Evolutionary conservation across 2,797 vertebrate genomes (phyloP).

Genomic region (Apogon hyalosoma): DNA sequence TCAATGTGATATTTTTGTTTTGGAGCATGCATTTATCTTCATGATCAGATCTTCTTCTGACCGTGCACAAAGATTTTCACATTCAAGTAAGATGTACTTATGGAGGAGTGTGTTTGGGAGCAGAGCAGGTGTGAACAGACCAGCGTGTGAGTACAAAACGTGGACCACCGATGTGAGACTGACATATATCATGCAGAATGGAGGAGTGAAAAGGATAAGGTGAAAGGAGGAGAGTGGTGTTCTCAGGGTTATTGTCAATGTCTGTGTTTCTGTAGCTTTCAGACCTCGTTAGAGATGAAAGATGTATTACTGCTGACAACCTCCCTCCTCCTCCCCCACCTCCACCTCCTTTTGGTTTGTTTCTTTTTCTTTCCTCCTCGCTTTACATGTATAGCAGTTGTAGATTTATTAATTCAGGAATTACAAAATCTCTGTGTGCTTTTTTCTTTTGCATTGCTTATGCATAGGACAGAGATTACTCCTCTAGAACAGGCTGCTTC

Average conservation of each 20-base stretch:
- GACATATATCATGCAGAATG: slow-evolving; percentile 50
- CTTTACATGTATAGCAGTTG: slow-evolving; percentile 37
- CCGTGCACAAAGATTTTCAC: slow-evolving; percentile 6
- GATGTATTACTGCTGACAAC: slow-evolving; percentile 80
- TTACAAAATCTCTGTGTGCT: background rate
- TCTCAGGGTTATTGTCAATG: slow-evolving; percentile 75
- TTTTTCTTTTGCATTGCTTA: background rate
- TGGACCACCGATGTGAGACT: slow-evolving; percentile 52
- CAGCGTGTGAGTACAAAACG: slow-evolving; percentile 34
- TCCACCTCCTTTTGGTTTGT: slow-evolving; percentile 51
- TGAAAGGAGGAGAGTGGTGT: slow-evolving; percentile 64
- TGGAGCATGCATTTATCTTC: background rate
- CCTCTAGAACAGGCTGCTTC: background rate
- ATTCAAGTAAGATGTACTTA: slow-evolving; percentile 11
- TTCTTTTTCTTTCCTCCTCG: slow-evolving; percentile 26
- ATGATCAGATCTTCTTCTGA: background rate
- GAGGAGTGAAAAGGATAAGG: slow-evolving; percentile 54
- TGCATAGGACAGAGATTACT: background rate
- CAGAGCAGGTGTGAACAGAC: slow-evolving; percentile 46
- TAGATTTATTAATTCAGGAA: slow-evolving; percentile 27
- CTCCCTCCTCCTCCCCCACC: slow-evolving; percentile 33
- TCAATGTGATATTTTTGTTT: background rate
- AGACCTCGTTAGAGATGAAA: slow-evolving; percentile 83
- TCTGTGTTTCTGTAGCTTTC: slow-evolving; percentile 82
- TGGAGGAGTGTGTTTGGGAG: slow-evolving; percentile 21